Evolutionary conservation across 1,140 invertebrate species (phyloP), one percentile per base, ranked within the genome.

Genomic region (Papilio machaon): DNA sequence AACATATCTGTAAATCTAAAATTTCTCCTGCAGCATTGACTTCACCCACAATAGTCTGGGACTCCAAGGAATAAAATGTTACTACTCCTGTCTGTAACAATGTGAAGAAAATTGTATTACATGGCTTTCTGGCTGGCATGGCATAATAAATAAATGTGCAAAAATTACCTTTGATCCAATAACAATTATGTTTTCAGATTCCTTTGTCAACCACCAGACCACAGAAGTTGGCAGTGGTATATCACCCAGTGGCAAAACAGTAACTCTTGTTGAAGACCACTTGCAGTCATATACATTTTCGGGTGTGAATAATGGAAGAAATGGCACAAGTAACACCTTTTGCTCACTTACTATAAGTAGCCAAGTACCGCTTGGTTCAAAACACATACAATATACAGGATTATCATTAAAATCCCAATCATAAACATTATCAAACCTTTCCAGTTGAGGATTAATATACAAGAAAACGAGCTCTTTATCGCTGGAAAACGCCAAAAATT

Each of bases 361-460:
- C 93, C 93, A 94, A n/a, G 93, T 94, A 17, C 93, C 93, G 84
- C 92, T 94, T 19, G 93, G 93, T 82, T 94, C 93, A 85, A 94
- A 94, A 80, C 93, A 94, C 90, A 94, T 92, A 81, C 91, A 94
- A 82, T 91, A 88, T 43, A 94, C 87, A 52, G 92, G 92, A 87
- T 94, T 94, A 84, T 94, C 91, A 38, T 91, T 38, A 82, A 92
- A 94, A 86, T 94, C 93, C 92, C 92, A 94, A 84, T 92, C 91
- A 80, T 91, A 94, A 81, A 91, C 90, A 81, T 89, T 90, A 82
- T 93, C 90, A 82, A 88, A 88, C 64, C 91, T 85, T 49, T 93
- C 90, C 19, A 86, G 85, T 80, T 90, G 89, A 2, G 90, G 85
- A 82, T 92, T 88, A 35, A 94, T 91, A 82, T 91, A 94, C 15